Evolutionary conservation across 1,140 invertebrate species (phyloP).

Genomic region (Heliconius congener): DNA sequence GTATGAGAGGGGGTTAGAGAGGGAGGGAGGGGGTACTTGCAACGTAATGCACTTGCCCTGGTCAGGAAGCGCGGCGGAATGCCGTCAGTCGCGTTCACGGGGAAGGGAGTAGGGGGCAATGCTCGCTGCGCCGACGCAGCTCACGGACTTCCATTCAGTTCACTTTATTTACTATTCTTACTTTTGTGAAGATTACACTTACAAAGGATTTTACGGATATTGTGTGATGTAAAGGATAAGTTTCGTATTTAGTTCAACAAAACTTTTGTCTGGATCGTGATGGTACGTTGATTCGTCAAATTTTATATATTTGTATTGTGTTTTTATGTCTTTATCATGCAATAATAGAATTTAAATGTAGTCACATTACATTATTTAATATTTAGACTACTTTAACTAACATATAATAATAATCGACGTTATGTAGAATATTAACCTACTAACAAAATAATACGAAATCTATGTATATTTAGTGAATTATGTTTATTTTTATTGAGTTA

Average conservation of each 20-base stretch:
- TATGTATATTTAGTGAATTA: no score
- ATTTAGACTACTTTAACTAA: no score
- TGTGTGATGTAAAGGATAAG: neutral
- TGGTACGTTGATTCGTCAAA: neutral
- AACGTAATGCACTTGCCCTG: slow-evolving; percentile 78
- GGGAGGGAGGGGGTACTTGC: slow-evolving; percentile 51
- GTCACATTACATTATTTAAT: neutral
- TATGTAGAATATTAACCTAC: no score
- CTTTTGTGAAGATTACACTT: slow-evolving; percentile 23
- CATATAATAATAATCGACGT: no score
- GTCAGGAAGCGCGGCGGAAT: slow-evolving; percentile 79
- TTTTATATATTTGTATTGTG: neutral
- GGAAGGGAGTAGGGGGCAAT: slow-evolving; percentile 62
- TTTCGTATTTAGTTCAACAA: neutral
- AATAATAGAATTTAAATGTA: neutral
- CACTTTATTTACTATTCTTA: slow-evolving; percentile 64
- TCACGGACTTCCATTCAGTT: slow-evolving; percentile 71
- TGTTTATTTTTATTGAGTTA: neutral
- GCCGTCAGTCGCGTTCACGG: slow-evolving; percentile 75
- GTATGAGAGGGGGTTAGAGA: slow-evolving; percentile 34
- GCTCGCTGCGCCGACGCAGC: slow-evolving; percentile 74
- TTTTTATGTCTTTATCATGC: neutral
- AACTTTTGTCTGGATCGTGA: neutral
- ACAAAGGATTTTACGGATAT: neutral
- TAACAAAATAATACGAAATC: no score